These are phyloP conservation scores for Hermodice carunculata DNA, from an alignment of 2,888 invertebrate genomes.

Conservation along the genomic window DNA sequence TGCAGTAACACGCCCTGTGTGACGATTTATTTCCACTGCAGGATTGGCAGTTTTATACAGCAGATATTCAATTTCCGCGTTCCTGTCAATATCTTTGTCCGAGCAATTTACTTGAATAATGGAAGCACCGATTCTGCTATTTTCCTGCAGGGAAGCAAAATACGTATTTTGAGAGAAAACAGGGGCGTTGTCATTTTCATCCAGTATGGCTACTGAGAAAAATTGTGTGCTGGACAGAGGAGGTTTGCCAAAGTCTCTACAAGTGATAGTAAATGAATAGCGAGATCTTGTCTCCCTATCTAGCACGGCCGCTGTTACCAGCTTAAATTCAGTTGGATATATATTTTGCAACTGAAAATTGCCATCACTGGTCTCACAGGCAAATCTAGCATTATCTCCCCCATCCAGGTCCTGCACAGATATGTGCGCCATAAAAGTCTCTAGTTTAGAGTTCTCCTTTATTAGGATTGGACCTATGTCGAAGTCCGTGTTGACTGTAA, in stretches of 20 bases:
- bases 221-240: neutral
- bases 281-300: neutral
- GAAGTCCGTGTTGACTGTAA: neutral
- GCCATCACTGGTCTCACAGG: neutral
- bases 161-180: neutral
- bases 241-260: neutral
- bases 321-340: constrained; percentile 2
- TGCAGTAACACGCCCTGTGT: constrained; percentile 4
- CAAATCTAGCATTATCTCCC: neutral
- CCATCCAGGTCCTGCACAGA: constrained; percentile 2
- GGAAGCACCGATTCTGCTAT: neutral
- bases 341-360: neutral
- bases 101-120: neutral
- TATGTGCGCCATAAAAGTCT: constrained; percentile 7
- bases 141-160: neutral
- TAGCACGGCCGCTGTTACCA: neutral
- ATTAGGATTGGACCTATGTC: neutral
- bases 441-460: neutral
- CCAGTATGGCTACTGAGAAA: neutral
- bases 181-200: constrained; percentile 12
- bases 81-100: constrained; percentile 3
- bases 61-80: neutral
- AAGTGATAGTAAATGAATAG: neutral
- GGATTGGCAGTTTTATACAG: neutral
- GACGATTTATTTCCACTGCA: constrained; percentile 1